Evolutionary conservation across 2,888 invertebrate genomes (phyloP).

Genomic region (Spodoptera picta): DNA sequence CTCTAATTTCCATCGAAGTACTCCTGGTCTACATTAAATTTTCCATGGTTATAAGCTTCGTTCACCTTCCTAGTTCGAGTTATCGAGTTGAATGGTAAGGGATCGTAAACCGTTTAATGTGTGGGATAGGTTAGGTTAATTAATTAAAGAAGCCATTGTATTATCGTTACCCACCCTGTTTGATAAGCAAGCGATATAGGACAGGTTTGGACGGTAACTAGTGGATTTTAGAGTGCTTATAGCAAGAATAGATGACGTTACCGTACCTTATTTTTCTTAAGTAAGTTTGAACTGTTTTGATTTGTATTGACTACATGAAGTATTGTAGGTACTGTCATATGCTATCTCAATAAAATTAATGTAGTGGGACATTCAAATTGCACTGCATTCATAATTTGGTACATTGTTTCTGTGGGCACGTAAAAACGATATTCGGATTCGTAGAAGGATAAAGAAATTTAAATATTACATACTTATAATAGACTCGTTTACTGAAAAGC

Average conservation of each 20-base stretch:
- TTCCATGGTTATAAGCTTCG: conserved; percentile 24
- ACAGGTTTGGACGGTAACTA: conserved; percentile 49
- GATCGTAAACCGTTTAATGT: conserved; percentile 84
- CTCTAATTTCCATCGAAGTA: too few species aligned
- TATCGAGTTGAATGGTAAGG: conserved; percentile 56
- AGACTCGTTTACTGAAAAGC: too few species aligned
- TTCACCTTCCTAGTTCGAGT: conserved; percentile 44
- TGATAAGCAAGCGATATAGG: conserved; percentile 59
- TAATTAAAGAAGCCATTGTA: conserved; percentile 78
- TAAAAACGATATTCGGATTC: too few species aligned
- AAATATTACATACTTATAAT: too few species aligned
- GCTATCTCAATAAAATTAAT: too few species aligned
- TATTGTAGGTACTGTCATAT: too few species aligned
- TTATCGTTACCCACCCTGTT: conserved; percentile 75
- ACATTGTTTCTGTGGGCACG: too few species aligned
- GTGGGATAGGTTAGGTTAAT: conserved; percentile 80
- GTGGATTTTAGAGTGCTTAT: conserved; percentile 28
- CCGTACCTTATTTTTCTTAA: not conserved
- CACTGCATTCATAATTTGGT: too few species aligned
- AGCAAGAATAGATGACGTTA: not conserved
- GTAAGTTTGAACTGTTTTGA: not conserved
- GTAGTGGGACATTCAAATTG: too few species aligned
- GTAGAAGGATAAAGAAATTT: too few species aligned
- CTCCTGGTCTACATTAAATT: too few species aligned
- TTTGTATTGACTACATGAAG: too few species aligned